These are phyloP conservation scores for Anthopleura sola DNA, from an alignment of 64 coral and sea anemone species.

Conservation along the genomic window DNA sequence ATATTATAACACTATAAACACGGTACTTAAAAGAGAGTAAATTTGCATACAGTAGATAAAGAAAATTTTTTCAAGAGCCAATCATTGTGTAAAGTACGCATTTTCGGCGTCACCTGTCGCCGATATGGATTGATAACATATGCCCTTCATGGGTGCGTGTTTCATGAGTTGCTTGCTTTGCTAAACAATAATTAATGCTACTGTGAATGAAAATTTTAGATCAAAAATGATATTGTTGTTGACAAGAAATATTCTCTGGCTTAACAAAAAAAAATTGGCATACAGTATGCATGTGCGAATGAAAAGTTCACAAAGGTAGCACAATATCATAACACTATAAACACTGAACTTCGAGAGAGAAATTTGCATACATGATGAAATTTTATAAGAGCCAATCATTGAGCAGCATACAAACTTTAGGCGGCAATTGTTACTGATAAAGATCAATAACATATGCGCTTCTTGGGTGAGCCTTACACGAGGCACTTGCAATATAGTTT, in stretches of 20 bases:
- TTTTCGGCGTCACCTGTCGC: too few species aligned
- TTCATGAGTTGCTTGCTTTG: background rate
- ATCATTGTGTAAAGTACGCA: background rate
- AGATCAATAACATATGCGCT: background rate
- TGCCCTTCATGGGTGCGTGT: background rate
- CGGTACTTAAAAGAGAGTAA: background rate
- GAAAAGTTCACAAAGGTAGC: too few species aligned
- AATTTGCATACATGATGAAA: background rate
- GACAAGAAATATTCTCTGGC: too few species aligned
- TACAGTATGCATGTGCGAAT: background rate
- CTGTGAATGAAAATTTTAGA: too few species aligned
- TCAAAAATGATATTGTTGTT: too few species aligned
- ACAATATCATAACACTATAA: background rate
- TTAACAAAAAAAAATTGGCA: background rate
- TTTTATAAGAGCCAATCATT: background rate
- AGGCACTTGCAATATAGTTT: background rate
- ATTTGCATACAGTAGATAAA: background rate
- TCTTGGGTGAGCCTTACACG: background rate
- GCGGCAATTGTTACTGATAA: background rate
- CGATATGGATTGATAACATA: too few species aligned
- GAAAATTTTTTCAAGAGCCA: background rate
- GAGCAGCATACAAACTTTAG: background rate
- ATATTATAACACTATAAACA: background rate
- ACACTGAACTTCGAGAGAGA: background rate
- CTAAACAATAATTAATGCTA: background rate